Conservation (phyloP, 2,797 vertebrate species). For the Phalloptychus januarius region DNA sequence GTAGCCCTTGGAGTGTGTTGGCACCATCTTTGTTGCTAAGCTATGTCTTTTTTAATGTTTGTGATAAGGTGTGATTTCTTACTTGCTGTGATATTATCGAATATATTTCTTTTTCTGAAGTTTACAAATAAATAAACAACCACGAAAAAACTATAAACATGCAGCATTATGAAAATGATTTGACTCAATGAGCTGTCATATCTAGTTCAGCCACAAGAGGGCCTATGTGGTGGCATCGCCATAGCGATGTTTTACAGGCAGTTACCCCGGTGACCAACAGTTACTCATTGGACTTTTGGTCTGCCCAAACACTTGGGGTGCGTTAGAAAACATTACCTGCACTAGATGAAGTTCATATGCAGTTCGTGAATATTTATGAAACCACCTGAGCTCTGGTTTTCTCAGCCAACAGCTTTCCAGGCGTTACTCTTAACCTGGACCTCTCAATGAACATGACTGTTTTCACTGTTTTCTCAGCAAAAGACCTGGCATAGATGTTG, state of each 20-base stretch:
- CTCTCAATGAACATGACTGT: background rate
- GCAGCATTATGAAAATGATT: background rate
- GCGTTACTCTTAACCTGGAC: background rate
- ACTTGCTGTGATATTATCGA: background rate
- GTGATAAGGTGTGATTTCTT: background rate
- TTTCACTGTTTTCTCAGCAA: background rate
- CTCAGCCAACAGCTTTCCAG: background rate
- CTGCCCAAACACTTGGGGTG: background rate
- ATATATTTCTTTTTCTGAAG: background rate
- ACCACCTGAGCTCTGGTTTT: background rate
- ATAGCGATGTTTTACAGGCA: background rate
- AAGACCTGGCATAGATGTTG: background rate
- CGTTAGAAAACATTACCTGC: background rate
- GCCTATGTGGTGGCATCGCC: background rate
- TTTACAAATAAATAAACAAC: background rate
- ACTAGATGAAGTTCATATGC: background rate
- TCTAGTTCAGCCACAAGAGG: background rate
- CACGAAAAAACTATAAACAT: background rate
- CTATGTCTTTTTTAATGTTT: background rate
- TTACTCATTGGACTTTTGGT: background rate
- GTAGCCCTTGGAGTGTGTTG: background rate
- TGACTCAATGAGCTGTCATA: background rate
- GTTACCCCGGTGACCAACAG: background rate
- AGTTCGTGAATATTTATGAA: background rate
- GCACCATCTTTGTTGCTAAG: background rate